Percentiles rank a stretch among this genome's conserved stretches.
phyloP scores from a whole-genome alignment of 2,113 vertebrate species.

The Callorhinus ursinus region DNA sequence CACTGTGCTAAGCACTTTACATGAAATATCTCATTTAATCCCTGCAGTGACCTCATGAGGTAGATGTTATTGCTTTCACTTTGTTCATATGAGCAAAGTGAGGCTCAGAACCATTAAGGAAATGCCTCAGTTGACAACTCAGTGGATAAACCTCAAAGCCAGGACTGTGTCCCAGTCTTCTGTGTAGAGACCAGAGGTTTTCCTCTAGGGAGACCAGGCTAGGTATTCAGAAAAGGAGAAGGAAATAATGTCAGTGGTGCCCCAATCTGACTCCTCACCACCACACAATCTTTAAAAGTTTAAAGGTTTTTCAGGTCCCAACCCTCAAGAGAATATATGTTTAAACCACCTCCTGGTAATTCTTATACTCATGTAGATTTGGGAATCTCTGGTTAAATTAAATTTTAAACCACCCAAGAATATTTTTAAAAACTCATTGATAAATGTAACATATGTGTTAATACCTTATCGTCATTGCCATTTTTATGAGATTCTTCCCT shows the following conservation, averaged over 20 bases:
- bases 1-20: neutral
- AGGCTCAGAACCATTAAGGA: neutral
- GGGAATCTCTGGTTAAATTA: neutral
- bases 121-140: neutral
- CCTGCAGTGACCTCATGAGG: neutral
- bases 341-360: neutral
- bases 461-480: neutral
- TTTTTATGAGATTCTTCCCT: constrained; percentile 3
- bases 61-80: neutral
- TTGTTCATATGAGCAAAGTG: neutral
- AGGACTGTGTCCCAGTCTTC: neutral
- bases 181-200: neutral
- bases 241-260: neutral
- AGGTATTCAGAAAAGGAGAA: neutral
- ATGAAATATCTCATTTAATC: neutral
- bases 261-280: neutral
- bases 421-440: neutral
- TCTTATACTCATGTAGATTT: neutral
- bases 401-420: neutral
- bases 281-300: neutral
- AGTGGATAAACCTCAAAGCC: neutral
- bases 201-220: neutral
- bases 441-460: neutral
- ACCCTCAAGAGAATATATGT: neutral
- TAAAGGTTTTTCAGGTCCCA: neutral